Percentiles rank a stretch among this genome's conserved stretches.
phyloP scores from a whole-genome alignment of 2,113 vertebrate genomes.

The Gopherus evgoodei region DNA sequence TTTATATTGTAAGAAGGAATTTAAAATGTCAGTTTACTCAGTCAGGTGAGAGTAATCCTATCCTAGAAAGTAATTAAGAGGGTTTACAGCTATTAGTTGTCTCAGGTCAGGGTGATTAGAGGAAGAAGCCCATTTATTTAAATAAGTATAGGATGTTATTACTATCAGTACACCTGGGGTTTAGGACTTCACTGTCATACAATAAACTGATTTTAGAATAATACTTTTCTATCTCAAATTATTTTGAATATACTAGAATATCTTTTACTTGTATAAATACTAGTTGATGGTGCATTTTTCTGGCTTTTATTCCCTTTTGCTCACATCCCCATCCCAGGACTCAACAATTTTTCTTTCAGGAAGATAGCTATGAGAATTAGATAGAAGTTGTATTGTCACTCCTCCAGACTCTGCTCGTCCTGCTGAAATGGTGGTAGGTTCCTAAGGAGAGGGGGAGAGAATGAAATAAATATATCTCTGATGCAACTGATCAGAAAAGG shows the following conservation, averaged over 20 bases:
- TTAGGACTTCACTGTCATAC: neutral
- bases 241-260: neutral
- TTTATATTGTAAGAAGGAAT: slow-evolving; percentile 24
- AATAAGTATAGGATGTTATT: neutral
- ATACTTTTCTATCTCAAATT: neutral
- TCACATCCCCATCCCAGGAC: neutral
- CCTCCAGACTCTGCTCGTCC: neutral
- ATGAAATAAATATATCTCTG: too few relatives aligned
- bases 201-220: neutral
- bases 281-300: neutral
- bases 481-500: neutral
- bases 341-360: neutral
- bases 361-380: neutral
- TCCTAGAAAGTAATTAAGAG: slow-evolving; percentile 58
- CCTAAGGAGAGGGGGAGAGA: neutral
- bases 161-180: neutral
- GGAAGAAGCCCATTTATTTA: slow-evolving; percentile 49
- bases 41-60: slow-evolving; percentile 64
- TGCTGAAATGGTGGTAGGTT: neutral
- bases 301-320: neutral
- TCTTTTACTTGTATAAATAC: neutral
- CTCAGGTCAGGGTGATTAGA: slow-evolving; percentile 34
- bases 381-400: neutral
- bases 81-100: slow-evolving; percentile 51
- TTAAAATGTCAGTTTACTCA: slow-evolving; percentile 58